Conservation (phyloP, 2,113 vertebrate genomes). For the Protobothrops mucrosquamatus region DNA sequence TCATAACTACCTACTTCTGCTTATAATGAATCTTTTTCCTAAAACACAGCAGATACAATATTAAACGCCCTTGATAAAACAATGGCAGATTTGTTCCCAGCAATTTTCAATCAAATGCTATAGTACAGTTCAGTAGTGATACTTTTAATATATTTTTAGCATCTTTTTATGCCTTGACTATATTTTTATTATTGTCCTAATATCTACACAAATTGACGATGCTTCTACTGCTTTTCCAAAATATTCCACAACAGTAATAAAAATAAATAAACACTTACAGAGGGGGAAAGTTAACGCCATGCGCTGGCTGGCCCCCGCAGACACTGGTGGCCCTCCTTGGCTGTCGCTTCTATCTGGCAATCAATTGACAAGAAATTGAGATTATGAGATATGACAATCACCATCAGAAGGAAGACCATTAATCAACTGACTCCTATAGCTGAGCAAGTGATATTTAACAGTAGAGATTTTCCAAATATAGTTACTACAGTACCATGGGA, state of each 20-base stretch:
- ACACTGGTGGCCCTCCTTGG: constrained; percentile 68
- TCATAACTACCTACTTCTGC: background rate
- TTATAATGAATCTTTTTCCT: background rate
- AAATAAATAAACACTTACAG: constrained; percentile 63
- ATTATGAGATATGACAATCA: constrained; percentile 63
- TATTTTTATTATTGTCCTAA: background rate
- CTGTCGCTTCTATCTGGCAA: constrained; percentile 73
- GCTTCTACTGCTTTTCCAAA: background rate
- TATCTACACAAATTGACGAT: background rate
- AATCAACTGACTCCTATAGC: constrained; percentile 45
- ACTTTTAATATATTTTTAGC: background rate
- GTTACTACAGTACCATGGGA: background rate
- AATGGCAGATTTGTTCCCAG: background rate
- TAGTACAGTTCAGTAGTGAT: background rate
- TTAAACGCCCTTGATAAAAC: background rate
- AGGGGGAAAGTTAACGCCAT: constrained; percentile 70
- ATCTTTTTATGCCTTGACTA: background rate
- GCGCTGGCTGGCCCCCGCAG: constrained; percentile 68
- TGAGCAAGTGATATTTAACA: background rate
- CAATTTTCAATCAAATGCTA: background rate
- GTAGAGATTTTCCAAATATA: constrained; percentile 2
- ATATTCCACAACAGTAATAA: constrained; percentile 37
- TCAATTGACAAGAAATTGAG: constrained; percentile 72
- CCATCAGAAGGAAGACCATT: constrained; percentile 44
- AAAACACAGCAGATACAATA: background rate